Percentiles rank a stretch among this genome's conserved stretches.
These are phyloP conservation scores for Halichoerus grypus DNA, from an alignment of 2,113 vertebrate genomes.

Conservation along the genomic window DNA sequence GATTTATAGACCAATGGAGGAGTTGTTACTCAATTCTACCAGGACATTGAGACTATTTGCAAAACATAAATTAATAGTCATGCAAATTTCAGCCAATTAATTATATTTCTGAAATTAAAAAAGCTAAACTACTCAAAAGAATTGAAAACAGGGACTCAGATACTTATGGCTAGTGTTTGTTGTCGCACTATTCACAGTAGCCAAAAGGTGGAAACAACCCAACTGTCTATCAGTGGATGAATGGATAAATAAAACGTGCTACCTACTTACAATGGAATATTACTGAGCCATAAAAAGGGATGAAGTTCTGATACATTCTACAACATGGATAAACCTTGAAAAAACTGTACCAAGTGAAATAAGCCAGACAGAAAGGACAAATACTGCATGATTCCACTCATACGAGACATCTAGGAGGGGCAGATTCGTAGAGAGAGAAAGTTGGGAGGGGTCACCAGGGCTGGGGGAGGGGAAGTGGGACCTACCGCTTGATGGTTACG, in stretches of 20 bases:
- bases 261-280: neutral
- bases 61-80: neutral
- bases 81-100: neutral
- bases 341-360: neutral
- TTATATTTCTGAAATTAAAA: constrained; percentile 3
- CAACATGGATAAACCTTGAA: neutral
- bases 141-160: neutral
- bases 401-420: neutral
- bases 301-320: neutral
- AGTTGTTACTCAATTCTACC: neutral
- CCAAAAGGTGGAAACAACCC: neutral
- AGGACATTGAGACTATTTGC: neutral
- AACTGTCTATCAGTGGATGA: neutral
- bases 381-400: neutral
- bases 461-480: neutral
- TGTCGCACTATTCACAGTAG: neutral
- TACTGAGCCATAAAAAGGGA: neutral
- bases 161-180: neutral
- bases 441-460: neutral
- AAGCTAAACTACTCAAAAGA: neutral
- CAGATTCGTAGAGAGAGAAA: neutral
- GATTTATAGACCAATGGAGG: neutral
- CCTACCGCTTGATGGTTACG: neutral
- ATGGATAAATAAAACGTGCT: fast-evolving
- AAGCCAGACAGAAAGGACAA: neutral